Evolutionary conservation across 2,888 invertebrate genomes (phyloP).

Genomic region (Pheosia gnoma): DNA sequence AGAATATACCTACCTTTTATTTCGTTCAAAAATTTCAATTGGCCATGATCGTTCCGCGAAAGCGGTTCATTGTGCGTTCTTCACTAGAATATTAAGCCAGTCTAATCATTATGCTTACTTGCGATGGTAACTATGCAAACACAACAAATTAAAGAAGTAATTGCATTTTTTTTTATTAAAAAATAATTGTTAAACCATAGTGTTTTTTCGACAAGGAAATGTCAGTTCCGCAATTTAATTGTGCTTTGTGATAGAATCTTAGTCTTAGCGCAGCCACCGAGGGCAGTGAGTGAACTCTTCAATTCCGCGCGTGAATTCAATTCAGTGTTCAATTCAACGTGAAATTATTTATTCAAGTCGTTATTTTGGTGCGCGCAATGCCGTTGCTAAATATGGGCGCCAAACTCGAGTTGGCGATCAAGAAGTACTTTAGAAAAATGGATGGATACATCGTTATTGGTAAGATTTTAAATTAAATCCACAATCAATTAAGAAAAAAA

Average conservation of each 20-base stretch:
- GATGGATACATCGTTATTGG: slow-evolving; percentile 69
- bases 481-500: too few species aligned
- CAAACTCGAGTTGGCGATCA: slow-evolving; percentile 53
- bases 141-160: slow-evolving; percentile 19
- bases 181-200: slow-evolving; percentile 17
- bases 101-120: slow-evolving; percentile 18
- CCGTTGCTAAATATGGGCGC: slow-evolving; percentile 43
- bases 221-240: slow-evolving; percentile 25
- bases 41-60: neutral
- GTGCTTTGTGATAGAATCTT: slow-evolving; percentile 21
- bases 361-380: slow-evolving; percentile 29
- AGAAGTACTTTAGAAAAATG: slow-evolving; percentile 58
- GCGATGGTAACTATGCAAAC: slow-evolving; percentile 26
- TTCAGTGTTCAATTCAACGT: slow-evolving; percentile 1
- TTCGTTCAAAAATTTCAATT: too few species aligned
- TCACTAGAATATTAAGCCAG: slow-evolving; percentile 19
- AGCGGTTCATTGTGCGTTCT: neutral
- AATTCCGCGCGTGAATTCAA: slow-evolving; percentile 1
- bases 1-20: neutral
- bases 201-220: slow-evolving; percentile 38
- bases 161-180: slow-evolving; percentile 21
- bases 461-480: slow-evolving; percentile 33
- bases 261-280: slow-evolving; percentile 25
- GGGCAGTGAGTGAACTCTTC: slow-evolving; percentile 17
- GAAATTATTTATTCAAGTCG: neutral